phyloP scores from a whole-genome alignment of 2,888 invertebrate species.

The Cheilosia soror region DNA sequence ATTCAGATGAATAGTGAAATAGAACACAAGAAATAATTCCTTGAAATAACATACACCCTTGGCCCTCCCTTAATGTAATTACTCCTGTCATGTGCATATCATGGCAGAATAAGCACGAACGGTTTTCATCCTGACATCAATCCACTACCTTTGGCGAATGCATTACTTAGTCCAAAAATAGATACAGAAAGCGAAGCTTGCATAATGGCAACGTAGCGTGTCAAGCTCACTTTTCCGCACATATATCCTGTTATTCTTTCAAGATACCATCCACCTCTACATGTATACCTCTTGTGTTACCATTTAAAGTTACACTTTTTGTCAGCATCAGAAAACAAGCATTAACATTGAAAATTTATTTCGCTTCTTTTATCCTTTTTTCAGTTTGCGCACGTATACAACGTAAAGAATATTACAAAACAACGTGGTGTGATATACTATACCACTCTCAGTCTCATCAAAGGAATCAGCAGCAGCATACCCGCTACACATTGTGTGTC shows the following conservation, averaged over 20 bases:
- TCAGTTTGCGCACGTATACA: constrained; percentile 19
- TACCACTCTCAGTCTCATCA: background rate
- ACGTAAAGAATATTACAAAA: constrained; percentile 9
- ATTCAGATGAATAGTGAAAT: no score
- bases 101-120: constrained; percentile 35
- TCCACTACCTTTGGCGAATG: constrained; percentile 9
- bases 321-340: constrained; percentile 12
- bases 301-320: constrained; percentile 9
- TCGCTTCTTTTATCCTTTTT: constrained; percentile 6
- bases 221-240: constrained; percentile 20
- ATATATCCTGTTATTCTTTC: constrained; percentile 21
- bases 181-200: constrained; percentile 13
- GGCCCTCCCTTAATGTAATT: constrained; percentile 13
- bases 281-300: background rate
- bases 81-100: constrained; percentile 46
- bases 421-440: constrained; percentile 12
- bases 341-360: constrained; percentile 37
- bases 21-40: no score
- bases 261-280: background rate
- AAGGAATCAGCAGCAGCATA: constrained; percentile 16
- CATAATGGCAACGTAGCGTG: constrained; percentile 30
- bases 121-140: background rate
- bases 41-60: no score
- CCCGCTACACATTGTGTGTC: constrained; percentile 19
- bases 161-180: constrained; percentile 26